A percentile compares a stretch with the other conserved stretches of the same genome.
These are phyloP conservation scores for pig (Sus scrofa) DNA, from an alignment of 2,113 vertebrate species.

Conservation along the genomic window DNA sequence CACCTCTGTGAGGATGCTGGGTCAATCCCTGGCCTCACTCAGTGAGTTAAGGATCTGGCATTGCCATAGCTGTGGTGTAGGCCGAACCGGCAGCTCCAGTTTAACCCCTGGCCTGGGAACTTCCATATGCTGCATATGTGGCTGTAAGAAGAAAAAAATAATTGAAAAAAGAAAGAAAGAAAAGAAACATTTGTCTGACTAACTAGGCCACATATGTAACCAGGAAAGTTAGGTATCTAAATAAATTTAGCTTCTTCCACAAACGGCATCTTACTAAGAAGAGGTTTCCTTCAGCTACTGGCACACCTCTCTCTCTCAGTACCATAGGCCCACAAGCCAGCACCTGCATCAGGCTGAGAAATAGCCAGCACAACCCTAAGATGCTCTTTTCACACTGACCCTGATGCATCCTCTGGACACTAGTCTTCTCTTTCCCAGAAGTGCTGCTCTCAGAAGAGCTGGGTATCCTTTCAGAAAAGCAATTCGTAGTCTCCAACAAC, in stretches of 20 bases:
- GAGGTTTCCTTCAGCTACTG: neutral
- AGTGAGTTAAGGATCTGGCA: too few relatives aligned
- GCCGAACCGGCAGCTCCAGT: too few relatives aligned
- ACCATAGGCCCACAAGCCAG: neutral
- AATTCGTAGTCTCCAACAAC: neutral
- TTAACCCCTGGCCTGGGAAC: too few relatives aligned
- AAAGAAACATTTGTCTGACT: neutral
- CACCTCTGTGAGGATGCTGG: too few relatives aligned
- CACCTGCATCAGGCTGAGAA: neutral
- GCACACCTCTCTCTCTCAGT: neutral
- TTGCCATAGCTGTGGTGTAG: too few relatives aligned
- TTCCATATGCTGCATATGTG: too few relatives aligned
- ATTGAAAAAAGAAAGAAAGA: too few relatives aligned
- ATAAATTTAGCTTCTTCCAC: neutral
- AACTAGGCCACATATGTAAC: neutral
- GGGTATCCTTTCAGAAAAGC: neutral
- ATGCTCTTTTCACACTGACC: neutral
- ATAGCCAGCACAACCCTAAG: neutral
- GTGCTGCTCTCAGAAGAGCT: neutral
- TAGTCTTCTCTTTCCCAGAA: neutral
- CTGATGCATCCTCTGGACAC: neutral
- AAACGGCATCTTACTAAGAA: neutral
- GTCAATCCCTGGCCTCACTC: too few relatives aligned
- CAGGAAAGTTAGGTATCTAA: neutral
- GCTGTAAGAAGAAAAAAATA: too few relatives aligned